Evolutionary conservation across 2,797 vertebrate genomes (phyloP).

Genomic region (Sebastes dallii): DNA sequence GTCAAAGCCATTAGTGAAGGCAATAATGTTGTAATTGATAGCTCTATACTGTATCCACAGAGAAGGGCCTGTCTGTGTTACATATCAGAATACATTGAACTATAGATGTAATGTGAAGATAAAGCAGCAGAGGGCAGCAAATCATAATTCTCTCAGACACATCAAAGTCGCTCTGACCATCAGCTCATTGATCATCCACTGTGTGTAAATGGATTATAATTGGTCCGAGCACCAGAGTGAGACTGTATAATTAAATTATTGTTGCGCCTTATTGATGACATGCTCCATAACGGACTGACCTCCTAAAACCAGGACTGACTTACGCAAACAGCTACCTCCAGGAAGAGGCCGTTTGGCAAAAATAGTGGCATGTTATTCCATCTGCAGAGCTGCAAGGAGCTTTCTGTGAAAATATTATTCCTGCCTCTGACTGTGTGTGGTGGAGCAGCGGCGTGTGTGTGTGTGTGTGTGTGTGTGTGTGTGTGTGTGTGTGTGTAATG

Average conservation of each 20-base stretch:
- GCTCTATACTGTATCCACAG: not conserved
- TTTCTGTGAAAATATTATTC: conserved; percentile 79
- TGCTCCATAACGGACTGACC: conserved; percentile 28
- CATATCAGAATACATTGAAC: not conserved
- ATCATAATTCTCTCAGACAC: conserved; percentile 11
- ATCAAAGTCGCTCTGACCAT: not conserved
- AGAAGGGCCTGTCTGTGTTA: not conserved
- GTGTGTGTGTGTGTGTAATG: not conserved
- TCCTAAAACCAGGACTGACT: conserved; percentile 14
- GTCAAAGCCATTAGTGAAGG: not conserved
- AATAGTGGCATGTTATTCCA: conserved; percentile 58
- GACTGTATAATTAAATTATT: conserved; percentile 46
- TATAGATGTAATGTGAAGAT: conserved; percentile 6
- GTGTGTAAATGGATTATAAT: conserved; percentile 53
- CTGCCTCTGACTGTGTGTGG: conserved; percentile 63
- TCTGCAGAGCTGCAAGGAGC: conserved; percentile 76
- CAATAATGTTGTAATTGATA: not conserved
- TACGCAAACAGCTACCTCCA: not conserved
- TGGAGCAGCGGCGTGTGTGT: not conserved
- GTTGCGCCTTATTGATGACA: conserved; percentile 36
- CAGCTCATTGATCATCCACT: conserved; percentile 25
- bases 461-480: not conserved
- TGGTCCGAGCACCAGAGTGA: conserved; percentile 24
- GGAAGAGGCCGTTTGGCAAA: conserved; percentile 40
- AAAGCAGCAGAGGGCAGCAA: conserved; percentile 61